phyloP scores from a whole-genome alignment of 2,797 vertebrate species.

The Phalanger gymnotis region DNA sequence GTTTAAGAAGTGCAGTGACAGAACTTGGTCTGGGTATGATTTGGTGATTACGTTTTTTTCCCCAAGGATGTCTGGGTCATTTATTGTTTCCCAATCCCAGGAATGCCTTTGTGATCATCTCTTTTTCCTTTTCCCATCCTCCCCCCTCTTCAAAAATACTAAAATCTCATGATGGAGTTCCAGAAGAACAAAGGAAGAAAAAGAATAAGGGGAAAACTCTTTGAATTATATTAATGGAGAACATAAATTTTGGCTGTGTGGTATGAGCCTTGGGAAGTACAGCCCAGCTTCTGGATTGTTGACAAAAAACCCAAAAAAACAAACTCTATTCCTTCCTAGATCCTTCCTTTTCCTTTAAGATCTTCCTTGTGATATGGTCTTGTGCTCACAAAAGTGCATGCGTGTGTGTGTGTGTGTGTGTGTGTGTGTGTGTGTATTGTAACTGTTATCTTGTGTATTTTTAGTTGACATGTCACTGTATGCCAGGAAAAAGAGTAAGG shows the following conservation, averaged over 20 bases:
- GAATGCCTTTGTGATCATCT: slow-evolving; percentile 53
- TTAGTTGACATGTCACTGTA: slow-evolving; percentile 42
- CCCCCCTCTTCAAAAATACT: slow-evolving; percentile 61
- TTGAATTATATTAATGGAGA: slow-evolving; percentile 68
- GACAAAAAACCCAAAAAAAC: too few relatives aligned
- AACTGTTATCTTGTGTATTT: neutral
- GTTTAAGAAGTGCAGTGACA: slow-evolving; percentile 72
- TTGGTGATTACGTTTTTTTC: slow-evolving; percentile 60
- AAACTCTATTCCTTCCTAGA: slow-evolving; percentile 20
- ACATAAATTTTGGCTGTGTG: slow-evolving; percentile 63
- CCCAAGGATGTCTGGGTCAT: slow-evolving; percentile 57
- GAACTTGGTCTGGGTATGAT: slow-evolving; percentile 7
- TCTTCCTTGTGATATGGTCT: slow-evolving; percentile 56
- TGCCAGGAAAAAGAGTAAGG: slow-evolving; percentile 34
- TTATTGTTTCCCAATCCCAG: slow-evolving; percentile 51
- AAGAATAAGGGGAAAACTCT: neutral
- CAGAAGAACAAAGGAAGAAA: neutral
- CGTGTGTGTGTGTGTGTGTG: fast-evolving
- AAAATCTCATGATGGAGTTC: neutral
- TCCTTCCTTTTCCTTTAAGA: slow-evolving; percentile 37
- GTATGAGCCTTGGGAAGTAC: slow-evolving; percentile 18
- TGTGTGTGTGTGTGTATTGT: fast-evolving
- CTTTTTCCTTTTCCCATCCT: slow-evolving; percentile 53
- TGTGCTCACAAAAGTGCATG: slow-evolving; percentile 3
- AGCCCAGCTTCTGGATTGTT: slow-evolving; percentile 43